phyloP scores from a whole-genome alignment of 2,113 vertebrate genomes.

The Climacteris rufus region DNA sequence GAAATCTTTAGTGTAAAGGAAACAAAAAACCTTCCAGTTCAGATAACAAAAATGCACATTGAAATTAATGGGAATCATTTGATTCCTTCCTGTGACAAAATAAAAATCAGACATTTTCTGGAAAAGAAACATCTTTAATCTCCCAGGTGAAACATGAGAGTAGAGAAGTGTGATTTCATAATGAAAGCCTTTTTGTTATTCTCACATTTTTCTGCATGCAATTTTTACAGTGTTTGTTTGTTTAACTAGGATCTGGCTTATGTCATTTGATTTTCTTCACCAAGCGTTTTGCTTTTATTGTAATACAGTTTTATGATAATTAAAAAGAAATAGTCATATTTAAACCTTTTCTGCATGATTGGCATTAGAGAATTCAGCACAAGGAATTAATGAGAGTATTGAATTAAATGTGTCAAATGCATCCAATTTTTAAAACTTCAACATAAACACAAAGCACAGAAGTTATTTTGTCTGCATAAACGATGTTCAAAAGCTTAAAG shows the following conservation, averaged over 20 bases:
- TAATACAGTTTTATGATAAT: constrained; percentile 26
- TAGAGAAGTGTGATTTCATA: not conserved
- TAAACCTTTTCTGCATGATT: constrained; percentile 19
- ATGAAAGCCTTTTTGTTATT: not conserved
- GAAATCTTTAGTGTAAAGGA: constrained; percentile 37
- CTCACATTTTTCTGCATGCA: constrained; percentile 16
- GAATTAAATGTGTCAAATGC: constrained; percentile 26
- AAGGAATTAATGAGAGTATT: constrained; percentile 45
- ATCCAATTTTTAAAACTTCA: not conserved
- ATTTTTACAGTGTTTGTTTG: constrained; percentile 29
- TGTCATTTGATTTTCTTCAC: constrained; percentile 17
- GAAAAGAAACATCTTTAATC: not conserved
- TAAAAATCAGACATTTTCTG: constrained; percentile 33
- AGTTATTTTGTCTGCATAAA: not conserved
- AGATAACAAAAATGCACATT: constrained; percentile 23
- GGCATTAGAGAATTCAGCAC: not conserved
- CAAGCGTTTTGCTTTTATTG: constrained; percentile 21
- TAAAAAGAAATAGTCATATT: constrained; percentile 24
- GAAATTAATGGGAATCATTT: constrained; percentile 42
- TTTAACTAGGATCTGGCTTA: not conserved
- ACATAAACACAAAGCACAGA: not conserved
- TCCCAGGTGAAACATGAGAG: not conserved
- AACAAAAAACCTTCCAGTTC: constrained; percentile 18
- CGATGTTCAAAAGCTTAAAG: not conserved
- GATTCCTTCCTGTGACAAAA: constrained; percentile 31